Evolutionary conservation across 2,797 vertebrate genomes (phyloP), one percentile per base, ranked within the genome.

Genomic region (Fratercula arctica): DNA sequence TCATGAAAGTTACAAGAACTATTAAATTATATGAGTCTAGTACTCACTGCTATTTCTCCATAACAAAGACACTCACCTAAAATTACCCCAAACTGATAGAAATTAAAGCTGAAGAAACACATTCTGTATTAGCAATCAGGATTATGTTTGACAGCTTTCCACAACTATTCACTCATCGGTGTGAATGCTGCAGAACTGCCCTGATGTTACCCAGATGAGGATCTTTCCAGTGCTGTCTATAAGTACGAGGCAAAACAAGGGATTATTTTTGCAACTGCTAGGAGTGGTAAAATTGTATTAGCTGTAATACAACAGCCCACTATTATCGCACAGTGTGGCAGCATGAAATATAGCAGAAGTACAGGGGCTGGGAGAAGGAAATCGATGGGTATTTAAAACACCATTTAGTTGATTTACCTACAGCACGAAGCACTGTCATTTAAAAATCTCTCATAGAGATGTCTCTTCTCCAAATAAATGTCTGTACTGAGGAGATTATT

Each of bases 321-420:
- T 57, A 80, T 37, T 84, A 87, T n/a, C 78, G 82, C 68, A 86
- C 48, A 87, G 81, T 33, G 90, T 3, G 3, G 45, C 53, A 90
- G 57, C 53, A 83, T 83, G 67, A 97, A 96, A 90, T 93, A 95
- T 19, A 77, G 64, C 39, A 67, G 57, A 70, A 89, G 54, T 37
- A 75, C 23, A 57, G 14, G 8, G 46, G 39, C 57, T 83, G 60
- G 41, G 75, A 87, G 76, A 82, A 89, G 50, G 69, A 93, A 95
- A 97, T 92, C 48, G 0, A 93, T 90, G 51, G 18, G 73, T 85
- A 87, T 95, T 97, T 95, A 95, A 93, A 93, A 90, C 35, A 66
- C 25, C 63, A 88, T 97, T 95, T 90, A 94, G 73, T 76, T 91
- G 90, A 95, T 95, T 95, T 84, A 93, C 90, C 78, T 93, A 29